Percentiles rank a stretch among this genome's conserved stretches.
phyloP scores from a whole-genome alignment of 2,113 vertebrate species.

The Syngnathus scovelli region DNA sequence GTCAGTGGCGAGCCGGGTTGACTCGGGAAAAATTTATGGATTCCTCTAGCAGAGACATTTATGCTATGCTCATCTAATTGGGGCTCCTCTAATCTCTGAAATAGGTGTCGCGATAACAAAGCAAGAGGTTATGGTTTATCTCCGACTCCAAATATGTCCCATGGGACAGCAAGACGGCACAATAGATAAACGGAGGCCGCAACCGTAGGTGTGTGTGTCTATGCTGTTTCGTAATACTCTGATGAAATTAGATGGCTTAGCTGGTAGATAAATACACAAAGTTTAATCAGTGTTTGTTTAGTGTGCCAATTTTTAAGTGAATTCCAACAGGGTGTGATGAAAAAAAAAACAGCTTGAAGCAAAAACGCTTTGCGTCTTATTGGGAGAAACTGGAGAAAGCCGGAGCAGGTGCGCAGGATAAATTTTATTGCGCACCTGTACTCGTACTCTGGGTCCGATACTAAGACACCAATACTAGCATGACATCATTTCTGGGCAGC shows the following conservation, averaged over 20 bases:
- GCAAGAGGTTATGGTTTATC: conserved; percentile 7
- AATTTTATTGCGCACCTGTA: no score
- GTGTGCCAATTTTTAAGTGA: background rate
- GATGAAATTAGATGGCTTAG: background rate
- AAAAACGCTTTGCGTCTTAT: background rate
- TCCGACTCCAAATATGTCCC: conserved; percentile 9
- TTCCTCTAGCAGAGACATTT: background rate
- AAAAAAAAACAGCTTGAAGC: background rate
- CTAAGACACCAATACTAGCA: no score
- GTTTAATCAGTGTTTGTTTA: background rate
- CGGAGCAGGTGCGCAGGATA: no score
- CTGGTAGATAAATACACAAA: background rate
- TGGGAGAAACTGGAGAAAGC: no score
- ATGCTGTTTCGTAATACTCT: no score
- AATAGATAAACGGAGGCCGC: conserved; percentile 27
- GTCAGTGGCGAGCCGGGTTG: conserved; percentile 39
- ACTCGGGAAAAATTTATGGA: conserved; percentile 18
- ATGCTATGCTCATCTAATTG: background rate
- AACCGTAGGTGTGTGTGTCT: conserved; percentile 3
- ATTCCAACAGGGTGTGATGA: background rate
- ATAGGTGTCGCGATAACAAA: conserved; percentile 1
- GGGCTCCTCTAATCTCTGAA: background rate
- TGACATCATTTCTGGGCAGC: no score
- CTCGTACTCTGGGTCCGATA: no score
- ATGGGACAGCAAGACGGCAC: conserved; percentile 22